Conservation (phyloP, 2,888 invertebrate genomes). For the Cephus nigrinus region DNA sequence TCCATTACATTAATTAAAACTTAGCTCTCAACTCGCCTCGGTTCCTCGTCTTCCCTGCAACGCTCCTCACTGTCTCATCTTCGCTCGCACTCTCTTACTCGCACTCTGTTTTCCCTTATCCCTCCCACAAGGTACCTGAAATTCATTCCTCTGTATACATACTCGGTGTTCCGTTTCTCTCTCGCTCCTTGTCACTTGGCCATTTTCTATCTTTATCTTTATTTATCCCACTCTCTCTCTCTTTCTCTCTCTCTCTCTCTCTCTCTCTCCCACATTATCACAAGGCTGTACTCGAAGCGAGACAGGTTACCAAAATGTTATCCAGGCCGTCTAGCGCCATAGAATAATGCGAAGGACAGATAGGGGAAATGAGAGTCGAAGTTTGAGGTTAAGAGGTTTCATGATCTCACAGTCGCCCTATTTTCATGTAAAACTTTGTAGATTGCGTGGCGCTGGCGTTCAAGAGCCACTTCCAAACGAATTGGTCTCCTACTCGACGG, state of each 20-base stretch:
- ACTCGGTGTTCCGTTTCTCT: conserved; percentile 1
- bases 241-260: too few species aligned
- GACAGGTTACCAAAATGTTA: conserved; percentile 19
- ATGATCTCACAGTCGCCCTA: conserved; percentile 1
- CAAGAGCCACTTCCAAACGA: background rate
- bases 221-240: conserved; percentile 9
- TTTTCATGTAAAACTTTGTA: conserved; percentile 1
- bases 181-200: conserved; percentile 15
- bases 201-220: conserved; percentile 19
- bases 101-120: background rate
- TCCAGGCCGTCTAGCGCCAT: conserved; percentile 5
- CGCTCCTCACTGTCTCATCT: conserved; percentile 13
- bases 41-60: conserved; percentile 29
- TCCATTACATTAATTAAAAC: conserved; percentile 64
- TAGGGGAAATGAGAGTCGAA: conserved; percentile 4
- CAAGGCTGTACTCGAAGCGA: conserved; percentile 9
- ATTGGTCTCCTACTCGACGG: background rate
- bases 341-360: conserved; percentile 10
- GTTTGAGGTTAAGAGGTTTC: conserved; percentile 10
- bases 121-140: background rate
- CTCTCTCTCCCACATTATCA: background rate
- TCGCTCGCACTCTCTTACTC: conserved; percentile 3
- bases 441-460: conserved; percentile 3
- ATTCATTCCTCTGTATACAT: background rate
- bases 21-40: conserved; percentile 50